These are phyloP conservation scores for Hyperoodon ampullatus DNA, from an alignment of 2,113 vertebrate genomes.

Conservation along the genomic window DNA sequence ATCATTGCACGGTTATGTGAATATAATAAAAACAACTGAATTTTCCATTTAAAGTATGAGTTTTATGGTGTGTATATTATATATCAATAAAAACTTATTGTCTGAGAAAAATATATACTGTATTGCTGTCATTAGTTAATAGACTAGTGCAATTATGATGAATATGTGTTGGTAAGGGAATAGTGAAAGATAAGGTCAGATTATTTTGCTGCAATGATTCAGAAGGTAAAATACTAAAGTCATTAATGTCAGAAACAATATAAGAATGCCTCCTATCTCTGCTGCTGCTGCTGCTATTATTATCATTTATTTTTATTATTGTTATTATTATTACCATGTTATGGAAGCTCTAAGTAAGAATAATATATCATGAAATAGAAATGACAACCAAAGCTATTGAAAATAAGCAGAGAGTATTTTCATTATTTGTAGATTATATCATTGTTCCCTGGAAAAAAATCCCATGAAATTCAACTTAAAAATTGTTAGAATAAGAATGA, in stretches of 20 bases:
- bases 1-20: background rate
- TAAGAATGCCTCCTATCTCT: background rate
- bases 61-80: background rate
- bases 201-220: background rate
- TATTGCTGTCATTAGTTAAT: background rate
- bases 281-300: background rate
- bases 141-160: background rate
- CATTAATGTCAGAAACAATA: background rate
- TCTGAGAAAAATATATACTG: background rate
- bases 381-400: background rate
- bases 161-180: background rate
- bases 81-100: background rate
- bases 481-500: background rate
- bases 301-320: background rate
- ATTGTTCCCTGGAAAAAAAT: background rate
- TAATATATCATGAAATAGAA: background rate
- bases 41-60: background rate
- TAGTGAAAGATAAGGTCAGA: background rate
- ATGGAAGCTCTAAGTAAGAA: background rate
- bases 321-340: background rate
- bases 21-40: background rate
- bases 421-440: background rate
- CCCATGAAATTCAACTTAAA: background rate
- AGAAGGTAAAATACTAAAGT: conserved; percentile 8
- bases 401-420: background rate